These are phyloP conservation scores for Notarius quadriscutis DNA, from an alignment of 2,113 vertebrate genomes.

Conservation along the genomic window DNA sequence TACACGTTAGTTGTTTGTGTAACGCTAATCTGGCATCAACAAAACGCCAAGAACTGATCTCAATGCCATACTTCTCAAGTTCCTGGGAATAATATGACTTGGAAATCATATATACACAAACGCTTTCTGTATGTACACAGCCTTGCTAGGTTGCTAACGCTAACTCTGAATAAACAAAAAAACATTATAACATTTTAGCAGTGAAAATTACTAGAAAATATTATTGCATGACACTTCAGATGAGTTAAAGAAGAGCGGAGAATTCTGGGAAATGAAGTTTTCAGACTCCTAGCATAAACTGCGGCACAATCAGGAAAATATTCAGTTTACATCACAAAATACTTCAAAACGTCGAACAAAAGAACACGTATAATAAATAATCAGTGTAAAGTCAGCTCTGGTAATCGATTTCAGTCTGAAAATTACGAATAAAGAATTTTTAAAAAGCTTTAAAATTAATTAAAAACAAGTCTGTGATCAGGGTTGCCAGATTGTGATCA, in stretches of 20 bases:
- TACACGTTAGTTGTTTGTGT: background rate
- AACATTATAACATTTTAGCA: background rate
- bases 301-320: background rate
- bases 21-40: background rate
- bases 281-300: background rate
- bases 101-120: background rate
- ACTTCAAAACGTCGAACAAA: background rate
- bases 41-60: background rate
- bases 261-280: background rate
- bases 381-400: background rate
- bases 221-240: background rate
- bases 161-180: background rate
- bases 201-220: background rate
- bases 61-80: background rate
- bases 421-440: background rate
- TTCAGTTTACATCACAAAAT: background rate
- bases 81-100: background rate
- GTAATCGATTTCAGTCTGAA: background rate
- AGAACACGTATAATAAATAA: background rate
- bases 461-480: background rate
- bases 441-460: background rate
- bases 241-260: background rate
- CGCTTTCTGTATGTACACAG: background rate
- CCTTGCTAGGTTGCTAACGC: background rate
- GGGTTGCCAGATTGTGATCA: background rate